Evolutionary conservation across 1,140 invertebrate genomes (phyloP).

Genomic region (Brachionus sp.): DNA sequence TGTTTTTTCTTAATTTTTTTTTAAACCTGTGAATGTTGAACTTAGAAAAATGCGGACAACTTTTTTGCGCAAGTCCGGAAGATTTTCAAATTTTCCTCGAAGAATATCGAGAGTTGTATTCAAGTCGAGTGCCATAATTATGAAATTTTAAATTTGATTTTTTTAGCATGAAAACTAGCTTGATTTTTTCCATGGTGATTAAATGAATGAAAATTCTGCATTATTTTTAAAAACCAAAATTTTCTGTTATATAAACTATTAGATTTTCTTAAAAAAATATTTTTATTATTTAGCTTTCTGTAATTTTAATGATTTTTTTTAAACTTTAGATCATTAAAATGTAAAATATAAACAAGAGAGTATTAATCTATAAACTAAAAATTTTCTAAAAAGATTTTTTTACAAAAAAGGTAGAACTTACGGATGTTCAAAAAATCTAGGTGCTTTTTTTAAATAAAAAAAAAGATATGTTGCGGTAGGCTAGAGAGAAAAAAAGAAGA

Average conservation of each 20-base stretch:
- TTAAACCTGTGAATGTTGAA: conserved; percentile 38
- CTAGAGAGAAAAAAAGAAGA: no score
- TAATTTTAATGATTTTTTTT: no score
- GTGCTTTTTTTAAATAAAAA: no score
- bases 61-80: conserved; percentile 25
- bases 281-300: no score
- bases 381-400: no score
- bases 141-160: not conserved
- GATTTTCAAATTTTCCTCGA: not conserved
- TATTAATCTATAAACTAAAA: no score
- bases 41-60: conserved; percentile 18
- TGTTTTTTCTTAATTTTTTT: not conserved
- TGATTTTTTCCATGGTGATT: not conserved
- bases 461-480: no score
- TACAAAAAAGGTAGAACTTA: no score
- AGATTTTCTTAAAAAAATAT: not conserved
- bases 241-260: not conserved
- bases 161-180: not conserved
- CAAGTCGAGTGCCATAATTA: not conserved
- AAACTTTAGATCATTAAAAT: no score
- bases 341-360: no score
- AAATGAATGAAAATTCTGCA: no score
- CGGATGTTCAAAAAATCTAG: no score
- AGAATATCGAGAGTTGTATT: not conserved
- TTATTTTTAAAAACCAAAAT: not conserved